Evolutionary conservation across 2,797 vertebrate genomes (phyloP), one percentile per base, ranked within the genome.

Genomic region (Platalea minor): DNA sequence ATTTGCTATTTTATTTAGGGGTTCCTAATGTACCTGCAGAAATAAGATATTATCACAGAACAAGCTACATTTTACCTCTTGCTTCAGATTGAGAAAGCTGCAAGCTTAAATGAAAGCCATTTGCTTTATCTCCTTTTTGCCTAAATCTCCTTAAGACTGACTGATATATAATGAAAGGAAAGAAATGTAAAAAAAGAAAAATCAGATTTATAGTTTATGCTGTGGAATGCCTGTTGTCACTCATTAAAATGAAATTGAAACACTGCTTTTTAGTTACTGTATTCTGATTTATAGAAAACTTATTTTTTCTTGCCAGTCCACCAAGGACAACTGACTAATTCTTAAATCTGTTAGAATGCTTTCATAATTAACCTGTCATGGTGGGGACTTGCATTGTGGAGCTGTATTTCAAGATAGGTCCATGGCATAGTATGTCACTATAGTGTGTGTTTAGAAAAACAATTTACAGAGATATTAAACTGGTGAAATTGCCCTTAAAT

Each of bases 361-460:
- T 83, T 96, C 79, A 74, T 94, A 97, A 97, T 98, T 97, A 98
- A 91, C 77, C 65, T 96, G 87, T 97, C 91, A 93, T 63, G 63
- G 46, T 84, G 77, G 95, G 61, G 54, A 69, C 72, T 85, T 56
- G 79, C 16, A 21, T 9, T 80, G 85, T 77, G 60, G n/a, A 81
- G 21, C 75, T 77, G 24, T 75, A 46, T 89, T 93, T 64, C 37
- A 59, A 75, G n/a, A 43, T 29, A 57, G 5, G 4, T 92, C 88
- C 31, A 5, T 84, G 60, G 31, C 57, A 65, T 67, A 64, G 28
- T 57, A 63, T 83, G 35, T 80, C 53, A 56, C 57, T 95, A 88
- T 26, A 43, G 12, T 75, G 5, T 74, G 5, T 84, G 28, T 85
- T 95, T 87, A 73, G 9, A 31, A 67, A 93, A 89, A 11, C 39